A percentile compares a stretch with the other conserved stretches of the same genome.
Evolutionary conservation across 2,797 vertebrate species (phyloP).

Genomic region (Erethizon dorsatum): DNA sequence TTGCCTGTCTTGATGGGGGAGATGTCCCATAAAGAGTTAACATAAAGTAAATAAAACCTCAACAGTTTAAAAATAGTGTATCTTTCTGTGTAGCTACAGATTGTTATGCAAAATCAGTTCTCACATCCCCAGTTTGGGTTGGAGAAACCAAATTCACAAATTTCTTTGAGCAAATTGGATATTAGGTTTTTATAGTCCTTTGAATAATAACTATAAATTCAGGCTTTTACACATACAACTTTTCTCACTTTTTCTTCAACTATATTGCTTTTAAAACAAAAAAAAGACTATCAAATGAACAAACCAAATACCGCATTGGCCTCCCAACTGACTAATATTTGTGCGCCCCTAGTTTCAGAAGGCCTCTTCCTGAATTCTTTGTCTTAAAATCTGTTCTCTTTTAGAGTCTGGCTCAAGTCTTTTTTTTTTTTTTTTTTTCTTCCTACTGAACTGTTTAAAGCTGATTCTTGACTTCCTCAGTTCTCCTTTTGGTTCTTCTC

Average conservation of each 20-base stretch:
- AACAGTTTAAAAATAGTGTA: conserved; percentile 33
- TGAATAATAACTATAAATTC: not conserved
- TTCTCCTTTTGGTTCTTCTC: not conserved
- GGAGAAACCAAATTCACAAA: not conserved
- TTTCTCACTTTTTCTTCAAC: not conserved
- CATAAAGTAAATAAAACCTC: not conserved
- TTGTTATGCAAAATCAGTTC: not conserved
- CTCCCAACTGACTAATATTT: not conserved
- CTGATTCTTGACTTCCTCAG: not conserved
- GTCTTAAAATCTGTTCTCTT: not conserved
- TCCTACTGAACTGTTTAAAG: not conserved
- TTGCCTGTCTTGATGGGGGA: not conserved
- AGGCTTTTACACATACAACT: not conserved
- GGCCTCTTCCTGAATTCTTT: not conserved
- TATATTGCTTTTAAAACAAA: not conserved
- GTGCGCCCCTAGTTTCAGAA: not conserved
- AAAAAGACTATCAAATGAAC: not conserved
- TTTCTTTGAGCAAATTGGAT: not conserved
- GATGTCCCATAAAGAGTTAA: not conserved
- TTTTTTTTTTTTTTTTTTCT: not conserved
- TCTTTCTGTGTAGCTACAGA: not conserved
- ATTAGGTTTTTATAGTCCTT: not conserved
- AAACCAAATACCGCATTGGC: not conserved
- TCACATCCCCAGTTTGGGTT: not conserved
- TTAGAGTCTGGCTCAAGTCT: not conserved